Percentiles rank a stretch among this genome's conserved stretches.
phyloP scores from a whole-genome alignment of 2,113 vertebrate species.

The Eulacestoma nigropectus region DNA sequence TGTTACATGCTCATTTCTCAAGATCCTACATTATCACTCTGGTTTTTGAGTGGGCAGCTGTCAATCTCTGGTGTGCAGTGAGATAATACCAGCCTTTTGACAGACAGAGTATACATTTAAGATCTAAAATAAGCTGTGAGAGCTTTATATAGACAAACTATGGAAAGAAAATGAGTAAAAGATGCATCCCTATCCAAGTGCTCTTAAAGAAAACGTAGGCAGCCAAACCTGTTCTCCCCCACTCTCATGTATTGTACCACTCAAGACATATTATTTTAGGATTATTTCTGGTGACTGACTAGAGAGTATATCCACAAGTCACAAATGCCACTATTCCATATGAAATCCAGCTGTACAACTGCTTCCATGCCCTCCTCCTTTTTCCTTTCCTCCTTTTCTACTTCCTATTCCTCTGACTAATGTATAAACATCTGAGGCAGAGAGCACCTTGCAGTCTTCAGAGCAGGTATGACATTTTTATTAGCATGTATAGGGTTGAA shows the following conservation, averaged over 20 bases:
- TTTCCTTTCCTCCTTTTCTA: neutral
- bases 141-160: constrained; percentile 46
- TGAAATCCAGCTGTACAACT: neutral
- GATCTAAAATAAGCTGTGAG: neutral
- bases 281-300: constrained; percentile 5
- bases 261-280: neutral
- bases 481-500: neutral
- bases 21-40: neutral
- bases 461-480: neutral
- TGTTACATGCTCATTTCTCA: neutral
- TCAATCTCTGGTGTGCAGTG: constrained; percentile 2
- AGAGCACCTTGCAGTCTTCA: neutral
- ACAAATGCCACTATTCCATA: neutral
- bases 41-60: constrained; percentile 34
- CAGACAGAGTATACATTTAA: constrained; percentile 44
- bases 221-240: neutral
- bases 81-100: constrained; percentile 45
- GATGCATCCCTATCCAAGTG: neutral
- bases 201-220: neutral
- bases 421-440: neutral
- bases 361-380: neutral
- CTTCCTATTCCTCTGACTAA: neutral
- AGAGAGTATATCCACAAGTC: neutral
- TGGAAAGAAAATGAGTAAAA: constrained; percentile 40
- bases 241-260: neutral